phyloP scores from a whole-genome alignment of 2,888 invertebrate genomes.

The Leptinotarsa rubiginosa region DNA sequence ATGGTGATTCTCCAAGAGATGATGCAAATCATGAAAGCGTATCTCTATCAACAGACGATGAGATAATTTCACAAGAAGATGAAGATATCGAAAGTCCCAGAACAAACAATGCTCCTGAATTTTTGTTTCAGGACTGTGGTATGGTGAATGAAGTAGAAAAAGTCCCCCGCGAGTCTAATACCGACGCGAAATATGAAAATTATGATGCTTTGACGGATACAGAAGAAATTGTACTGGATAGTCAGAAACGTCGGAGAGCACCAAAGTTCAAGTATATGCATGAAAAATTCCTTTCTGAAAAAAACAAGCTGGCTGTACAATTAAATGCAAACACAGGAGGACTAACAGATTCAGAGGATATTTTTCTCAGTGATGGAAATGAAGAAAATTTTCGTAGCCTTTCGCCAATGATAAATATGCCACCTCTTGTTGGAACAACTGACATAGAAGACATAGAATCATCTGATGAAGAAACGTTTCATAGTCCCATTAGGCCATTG shows the following conservation, averaged over 20 bases:
- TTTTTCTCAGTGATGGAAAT: slow-evolving; percentile 59
- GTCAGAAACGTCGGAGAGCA: slow-evolving; percentile 44
- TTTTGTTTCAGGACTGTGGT: slow-evolving; percentile 54
- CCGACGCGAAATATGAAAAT: slow-evolving; percentile 19
- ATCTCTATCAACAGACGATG: slow-evolving; percentile 55
- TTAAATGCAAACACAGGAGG: slow-evolving; percentile 34
- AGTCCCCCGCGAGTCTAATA: slow-evolving; percentile 5
- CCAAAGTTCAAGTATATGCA: slow-evolving; percentile 53
- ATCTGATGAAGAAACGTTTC: slow-evolving; percentile 57
- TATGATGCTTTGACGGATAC: slow-evolving; percentile 39
- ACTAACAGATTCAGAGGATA: slow-evolving; percentile 63
- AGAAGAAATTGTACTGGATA: slow-evolving; percentile 52
- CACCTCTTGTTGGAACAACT: slow-evolving; percentile 54
- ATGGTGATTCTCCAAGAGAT: slow-evolving; percentile 48
- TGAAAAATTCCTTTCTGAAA: slow-evolving; percentile 40
- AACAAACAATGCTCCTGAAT: slow-evolving; percentile 43
- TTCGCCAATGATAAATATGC: slow-evolving; percentile 34
- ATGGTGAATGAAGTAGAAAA: slow-evolving; percentile 49
- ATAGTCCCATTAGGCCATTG: slow-evolving; percentile 41
- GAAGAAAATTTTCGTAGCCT: slow-evolving; percentile 28
- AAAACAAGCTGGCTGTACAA: slow-evolving; percentile 41
- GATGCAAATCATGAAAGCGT: too few relatives aligned
- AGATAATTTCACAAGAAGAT: slow-evolving; percentile 62
- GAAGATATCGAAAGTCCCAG: slow-evolving; percentile 53
- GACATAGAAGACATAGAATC: slow-evolving; percentile 65